Conservation (phyloP, 1,140 invertebrate genomes). For the Drosophila suzukii region DNA sequence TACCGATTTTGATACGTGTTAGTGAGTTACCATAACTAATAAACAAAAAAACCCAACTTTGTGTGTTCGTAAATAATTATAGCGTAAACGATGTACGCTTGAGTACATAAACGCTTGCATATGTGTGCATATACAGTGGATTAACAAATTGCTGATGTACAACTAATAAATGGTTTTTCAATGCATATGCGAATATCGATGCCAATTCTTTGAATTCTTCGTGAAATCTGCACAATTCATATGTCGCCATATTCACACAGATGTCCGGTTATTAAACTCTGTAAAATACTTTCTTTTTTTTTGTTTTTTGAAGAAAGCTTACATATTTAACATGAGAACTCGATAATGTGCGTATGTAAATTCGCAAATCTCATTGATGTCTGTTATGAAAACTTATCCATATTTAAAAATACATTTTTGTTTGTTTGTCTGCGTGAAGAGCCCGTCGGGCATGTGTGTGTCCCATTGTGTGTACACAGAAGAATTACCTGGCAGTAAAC, state of each 20-base stretch:
- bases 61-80: neutral
- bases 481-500: conserved; percentile 29
- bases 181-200: conserved; percentile 6
- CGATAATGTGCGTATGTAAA: conserved; percentile 1
- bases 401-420: conserved; percentile 37
- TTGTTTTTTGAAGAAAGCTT: conserved; percentile 1
- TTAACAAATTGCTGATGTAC: conserved; percentile 35
- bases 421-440: conserved; percentile 6
- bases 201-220: conserved; percentile 4
- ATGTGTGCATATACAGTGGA: conserved; percentile 22
- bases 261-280: conserved; percentile 17
- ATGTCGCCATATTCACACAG: neutral
- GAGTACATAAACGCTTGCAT: conserved; percentile 13
- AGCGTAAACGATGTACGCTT: conserved; percentile 9
- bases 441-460: conserved; percentile 3
- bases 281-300: conserved; percentile 24
- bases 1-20: neutral
- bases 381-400: conserved; percentile 42
- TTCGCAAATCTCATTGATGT: conserved; percentile 19
- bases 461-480: conserved; percentile 24
- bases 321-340: conserved; percentile 1
- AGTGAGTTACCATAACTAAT: neutral
- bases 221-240: neutral
- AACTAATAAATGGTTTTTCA: conserved; percentile 1
- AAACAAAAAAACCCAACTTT: neutral